Percentiles rank a stretch among this genome's conserved stretches.
Conservation (phyloP, 2,888 invertebrate species). For the Bedellia somnulentella region DNA sequence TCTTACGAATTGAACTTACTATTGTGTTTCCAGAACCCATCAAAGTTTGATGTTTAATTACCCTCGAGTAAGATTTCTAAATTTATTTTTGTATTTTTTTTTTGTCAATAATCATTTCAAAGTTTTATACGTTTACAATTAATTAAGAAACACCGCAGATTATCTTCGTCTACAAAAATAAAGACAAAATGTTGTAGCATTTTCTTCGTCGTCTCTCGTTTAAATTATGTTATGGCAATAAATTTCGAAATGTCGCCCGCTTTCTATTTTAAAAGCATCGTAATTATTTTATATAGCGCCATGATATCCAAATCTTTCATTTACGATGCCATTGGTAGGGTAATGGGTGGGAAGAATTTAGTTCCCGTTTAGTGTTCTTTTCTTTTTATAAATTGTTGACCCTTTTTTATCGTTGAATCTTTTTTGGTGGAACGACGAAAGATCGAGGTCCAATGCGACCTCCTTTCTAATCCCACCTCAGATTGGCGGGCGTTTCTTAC, state of each 20-base stretch:
- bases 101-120: too few relatives aligned
- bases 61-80: too few relatives aligned
- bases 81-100: too few relatives aligned
- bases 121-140: too few relatives aligned
- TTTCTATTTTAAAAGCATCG: conserved; percentile 13
- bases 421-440: conserved; percentile 14
- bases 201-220: not conserved
- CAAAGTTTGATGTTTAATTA: conserved; percentile 4
- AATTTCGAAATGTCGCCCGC: conserved; percentile 13
- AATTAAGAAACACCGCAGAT: too few relatives aligned
- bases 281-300: conserved; percentile 14
- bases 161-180: too few relatives aligned
- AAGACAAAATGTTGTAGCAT: not conserved
- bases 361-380: conserved; percentile 13
- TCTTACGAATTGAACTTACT: conserved; percentile 1
- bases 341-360: conserved; percentile 14
- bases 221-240: conserved; percentile 6
- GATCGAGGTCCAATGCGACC: conserved; percentile 15
- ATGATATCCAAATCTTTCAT: conserved; percentile 15
- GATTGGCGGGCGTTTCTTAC: conserved; percentile 38
- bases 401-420: conserved; percentile 28
- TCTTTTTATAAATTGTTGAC: conserved; percentile 33
- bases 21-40: conserved; percentile 1
- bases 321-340: conserved; percentile 17
- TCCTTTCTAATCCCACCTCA: conserved; percentile 38